Conservation (phyloP, 2,113 vertebrate species). For the Clinocottus analis region DNA sequence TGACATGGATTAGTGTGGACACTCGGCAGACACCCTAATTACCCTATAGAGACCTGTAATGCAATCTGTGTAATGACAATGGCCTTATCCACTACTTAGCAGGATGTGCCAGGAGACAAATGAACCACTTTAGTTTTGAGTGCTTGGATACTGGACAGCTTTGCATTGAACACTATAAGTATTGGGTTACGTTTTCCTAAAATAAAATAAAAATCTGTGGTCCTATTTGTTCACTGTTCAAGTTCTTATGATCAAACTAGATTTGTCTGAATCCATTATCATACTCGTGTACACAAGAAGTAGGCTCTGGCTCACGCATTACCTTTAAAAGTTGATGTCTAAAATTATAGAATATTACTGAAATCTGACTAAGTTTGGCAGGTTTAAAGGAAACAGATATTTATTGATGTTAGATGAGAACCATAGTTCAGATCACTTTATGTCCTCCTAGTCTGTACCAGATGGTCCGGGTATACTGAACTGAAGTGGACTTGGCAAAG, state of each 20-base stretch:
- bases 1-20: conserved; percentile 64
- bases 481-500: conserved; percentile 69
- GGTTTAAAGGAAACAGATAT: conserved; percentile 63
- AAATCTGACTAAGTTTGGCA: conserved; percentile 66
- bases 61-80: conserved; percentile 68
- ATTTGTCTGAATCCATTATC: conserved; percentile 55
- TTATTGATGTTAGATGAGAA: conserved; percentile 66
- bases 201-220: conserved; percentile 40
- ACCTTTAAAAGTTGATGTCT: conserved; percentile 52
- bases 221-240: conserved; percentile 52
- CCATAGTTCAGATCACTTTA: conserved; percentile 59
- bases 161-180: conserved; percentile 34
- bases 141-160: conserved; percentile 46
- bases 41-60: conserved; percentile 62
- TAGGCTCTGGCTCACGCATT: conserved; percentile 60
- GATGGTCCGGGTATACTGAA: conserved; percentile 54
- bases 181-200: conserved; percentile 65
- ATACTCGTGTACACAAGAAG: conserved; percentile 41
- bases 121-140: conserved; percentile 66
- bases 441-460: conserved; percentile 42
- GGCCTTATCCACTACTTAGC: conserved; percentile 59
- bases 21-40: conserved; percentile 63
- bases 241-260: conserved; percentile 56
- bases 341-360: conserved; percentile 43
- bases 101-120: conserved; percentile 69